Conservation (phyloP, 2,888 invertebrate genomes). For the Cephalotes varians region DNA sequence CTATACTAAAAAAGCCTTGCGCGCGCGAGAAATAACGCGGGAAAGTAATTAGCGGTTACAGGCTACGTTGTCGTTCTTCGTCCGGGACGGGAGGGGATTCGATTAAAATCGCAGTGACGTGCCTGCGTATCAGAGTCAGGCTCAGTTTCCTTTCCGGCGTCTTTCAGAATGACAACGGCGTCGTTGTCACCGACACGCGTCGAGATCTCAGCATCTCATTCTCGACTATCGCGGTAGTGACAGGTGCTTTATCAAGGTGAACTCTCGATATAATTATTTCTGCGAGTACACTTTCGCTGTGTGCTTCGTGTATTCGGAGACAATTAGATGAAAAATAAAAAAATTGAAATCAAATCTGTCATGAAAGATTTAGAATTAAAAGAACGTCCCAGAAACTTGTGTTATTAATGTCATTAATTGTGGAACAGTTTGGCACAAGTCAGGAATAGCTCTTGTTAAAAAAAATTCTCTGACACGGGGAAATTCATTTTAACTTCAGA, state of each 20-base stretch:
- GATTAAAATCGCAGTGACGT: slow-evolving; percentile 69
- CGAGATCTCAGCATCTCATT: slow-evolving; percentile 26
- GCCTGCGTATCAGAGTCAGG: slow-evolving; percentile 64
- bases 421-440: background rate
- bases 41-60: slow-evolving; percentile 56
- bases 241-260: slow-evolving; percentile 41
- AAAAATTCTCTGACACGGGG: background rate
- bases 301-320: background rate
- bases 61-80: slow-evolving; percentile 58
- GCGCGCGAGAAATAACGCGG: slow-evolving; percentile 32
- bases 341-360: background rate
- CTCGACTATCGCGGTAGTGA: slow-evolving; percentile 33
- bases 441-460: background rate
- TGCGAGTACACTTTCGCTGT: slow-evolving; percentile 13
- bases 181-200: slow-evolving; percentile 26
- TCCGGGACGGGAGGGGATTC: slow-evolving; percentile 65
- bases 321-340: background rate
- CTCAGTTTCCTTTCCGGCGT: slow-evolving; percentile 74
- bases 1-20: background rate
- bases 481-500: background rate
- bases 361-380: background rate
- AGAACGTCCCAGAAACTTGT: background rate
- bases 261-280: slow-evolving; percentile 44
- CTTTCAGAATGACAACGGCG: slow-evolving; percentile 69
- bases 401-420: background rate